Evolutionary conservation across 2,888 invertebrate genomes (phyloP).

Genomic region (Hyppa rectilinea): DNA sequence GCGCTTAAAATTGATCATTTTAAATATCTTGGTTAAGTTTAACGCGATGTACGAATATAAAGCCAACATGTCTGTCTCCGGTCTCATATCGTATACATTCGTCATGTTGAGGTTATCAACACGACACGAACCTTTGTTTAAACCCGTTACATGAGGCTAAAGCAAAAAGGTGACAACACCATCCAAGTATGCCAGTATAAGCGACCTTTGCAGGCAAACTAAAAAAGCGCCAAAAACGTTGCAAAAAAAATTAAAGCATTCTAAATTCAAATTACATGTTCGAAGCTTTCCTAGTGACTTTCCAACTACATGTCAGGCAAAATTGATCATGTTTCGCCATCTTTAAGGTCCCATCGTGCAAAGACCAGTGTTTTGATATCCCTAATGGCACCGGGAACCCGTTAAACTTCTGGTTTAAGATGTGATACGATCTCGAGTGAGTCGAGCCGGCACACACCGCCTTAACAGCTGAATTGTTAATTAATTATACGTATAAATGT

Average conservation of each 20-base stretch:
- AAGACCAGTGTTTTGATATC: slow-evolving; percentile 42
- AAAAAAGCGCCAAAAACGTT: not conserved
- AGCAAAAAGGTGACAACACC: slow-evolving; percentile 6
- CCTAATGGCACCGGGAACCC: slow-evolving; percentile 47
- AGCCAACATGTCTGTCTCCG: not conserved
- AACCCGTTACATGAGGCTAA: slow-evolving; percentile 2
- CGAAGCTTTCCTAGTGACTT: not conserved
- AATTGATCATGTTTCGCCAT: slow-evolving; percentile 9
- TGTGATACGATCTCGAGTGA: slow-evolving; percentile 58
- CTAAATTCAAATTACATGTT: not conserved
- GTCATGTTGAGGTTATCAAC: slow-evolving; percentile 25
- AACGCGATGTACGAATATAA: not conserved
- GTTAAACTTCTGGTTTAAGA: slow-evolving; percentile 58
- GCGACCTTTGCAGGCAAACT: not conserved
- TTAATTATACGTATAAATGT: slow-evolving; percentile 62
- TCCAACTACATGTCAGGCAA: not conserved
- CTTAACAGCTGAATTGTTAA: slow-evolving; percentile 59
- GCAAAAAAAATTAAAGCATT: not conserved
- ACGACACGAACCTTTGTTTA: slow-evolving; percentile 2
- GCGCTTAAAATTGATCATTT: not conserved
- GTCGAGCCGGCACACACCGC: slow-evolving; percentile 32
- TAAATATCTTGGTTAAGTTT: not conserved
- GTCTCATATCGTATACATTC: slow-evolving; percentile 16
- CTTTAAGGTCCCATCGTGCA: slow-evolving; percentile 34
- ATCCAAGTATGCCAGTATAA: not conserved